Conservation (phyloP, 2,888 invertebrate species). For the Pemphredon lugubris region DNA sequence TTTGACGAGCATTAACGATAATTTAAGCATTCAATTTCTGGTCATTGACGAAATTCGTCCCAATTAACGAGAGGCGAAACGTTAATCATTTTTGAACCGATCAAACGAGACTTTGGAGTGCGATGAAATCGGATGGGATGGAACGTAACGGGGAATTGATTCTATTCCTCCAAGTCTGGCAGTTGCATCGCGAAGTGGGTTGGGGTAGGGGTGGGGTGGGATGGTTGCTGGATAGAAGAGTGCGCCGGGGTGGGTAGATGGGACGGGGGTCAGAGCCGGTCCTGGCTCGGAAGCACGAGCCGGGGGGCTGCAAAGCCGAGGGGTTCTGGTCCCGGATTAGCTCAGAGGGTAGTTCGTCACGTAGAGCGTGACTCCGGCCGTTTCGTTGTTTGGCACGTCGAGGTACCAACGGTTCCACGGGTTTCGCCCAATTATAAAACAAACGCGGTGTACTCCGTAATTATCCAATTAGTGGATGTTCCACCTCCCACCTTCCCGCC, state of each 20-base stretch:
- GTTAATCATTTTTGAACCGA: not conserved
- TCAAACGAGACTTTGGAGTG: not conserved
- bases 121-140: not conserved
- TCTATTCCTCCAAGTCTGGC: slow-evolving; percentile 8
- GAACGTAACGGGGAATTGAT: slow-evolving; percentile 2
- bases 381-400: slow-evolving; percentile 80
- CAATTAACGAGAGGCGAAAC: not conserved
- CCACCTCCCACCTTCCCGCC: slow-evolving; percentile 46
- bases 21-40: too few relatives aligned
- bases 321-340: slow-evolving; percentile 75
- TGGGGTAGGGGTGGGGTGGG: slow-evolving; percentile 2
- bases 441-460: slow-evolving; percentile 79
- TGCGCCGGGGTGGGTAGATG: too few relatives aligned
- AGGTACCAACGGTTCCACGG: slow-evolving; percentile 66
- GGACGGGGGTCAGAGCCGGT: slow-evolving; percentile 39
- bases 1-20: too few relatives aligned
- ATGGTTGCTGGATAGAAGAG: too few relatives aligned
- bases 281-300: slow-evolving; percentile 26
- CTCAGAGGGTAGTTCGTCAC: slow-evolving; percentile 80
- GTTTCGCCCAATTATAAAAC: slow-evolving; percentile 81
- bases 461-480: slow-evolving; percentile 80
- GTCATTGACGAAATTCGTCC: too few relatives aligned
- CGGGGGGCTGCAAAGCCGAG: slow-evolving; percentile 56
- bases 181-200: slow-evolving; percentile 3
- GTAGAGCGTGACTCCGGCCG: slow-evolving; percentile 80